Evolutionary conservation across 53 echinoderm and acorn worm genomes (phyloP).

Genomic region (Arbacia lixula): DNA sequence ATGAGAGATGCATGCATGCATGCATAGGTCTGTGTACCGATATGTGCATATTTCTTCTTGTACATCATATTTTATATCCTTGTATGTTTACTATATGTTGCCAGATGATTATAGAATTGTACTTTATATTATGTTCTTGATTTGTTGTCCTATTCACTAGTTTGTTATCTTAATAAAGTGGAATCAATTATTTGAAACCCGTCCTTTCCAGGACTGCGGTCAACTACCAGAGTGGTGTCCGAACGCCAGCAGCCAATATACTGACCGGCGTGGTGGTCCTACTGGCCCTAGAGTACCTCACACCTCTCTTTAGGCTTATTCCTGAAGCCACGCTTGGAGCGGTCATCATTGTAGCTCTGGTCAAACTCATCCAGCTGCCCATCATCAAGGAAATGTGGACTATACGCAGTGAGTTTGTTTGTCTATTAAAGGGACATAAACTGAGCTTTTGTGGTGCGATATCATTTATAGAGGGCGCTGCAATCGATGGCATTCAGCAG

Average conservation of each 20-base stretch:
- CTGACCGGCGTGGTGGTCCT: conserved; percentile 83
- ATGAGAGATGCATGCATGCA: too few relatives aligned
- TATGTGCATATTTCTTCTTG: too few relatives aligned
- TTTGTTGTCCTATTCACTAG: not conserved
- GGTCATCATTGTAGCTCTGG: conserved; percentile 88
- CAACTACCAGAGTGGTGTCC: conserved; percentile 91
- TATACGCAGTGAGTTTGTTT: conserved; percentile 82
- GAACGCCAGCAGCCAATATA: conserved; percentile 81
- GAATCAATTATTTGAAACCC: not conserved
- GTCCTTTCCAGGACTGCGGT: conserved; percentile 82
- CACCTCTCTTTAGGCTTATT: conserved; percentile 86
- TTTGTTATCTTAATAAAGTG: not conserved
- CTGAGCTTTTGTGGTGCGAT: too few relatives aligned
- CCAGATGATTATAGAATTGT: too few relatives aligned
- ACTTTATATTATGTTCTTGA: too few relatives aligned
- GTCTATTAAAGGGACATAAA: too few relatives aligned
- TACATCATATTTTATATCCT: too few relatives aligned
- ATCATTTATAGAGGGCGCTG: too few relatives aligned
- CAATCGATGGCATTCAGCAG: too few relatives aligned
- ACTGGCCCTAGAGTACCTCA: conserved; percentile 71
- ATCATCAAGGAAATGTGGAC: conserved; percentile 83
- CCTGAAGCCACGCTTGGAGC: conserved; percentile 86
- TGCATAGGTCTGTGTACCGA: too few relatives aligned
- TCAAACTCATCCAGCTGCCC: conserved; percentile 85
- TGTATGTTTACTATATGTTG: too few relatives aligned